Evolutionary conservation across 2,797 vertebrate genomes (phyloP).

Genomic region (Mycteria americana): DNA sequence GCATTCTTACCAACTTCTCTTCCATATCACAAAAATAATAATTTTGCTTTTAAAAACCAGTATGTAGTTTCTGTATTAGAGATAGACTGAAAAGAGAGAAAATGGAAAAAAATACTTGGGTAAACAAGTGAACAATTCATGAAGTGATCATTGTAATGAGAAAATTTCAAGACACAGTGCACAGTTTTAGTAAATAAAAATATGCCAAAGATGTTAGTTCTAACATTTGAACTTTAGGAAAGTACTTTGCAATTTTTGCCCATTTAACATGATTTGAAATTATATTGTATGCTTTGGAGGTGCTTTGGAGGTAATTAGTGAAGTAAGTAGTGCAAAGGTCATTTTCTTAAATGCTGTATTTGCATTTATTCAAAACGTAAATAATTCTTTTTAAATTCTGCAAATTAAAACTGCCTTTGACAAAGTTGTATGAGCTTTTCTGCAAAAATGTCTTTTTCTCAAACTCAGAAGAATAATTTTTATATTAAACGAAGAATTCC

Average conservation of each 20-base stretch:
- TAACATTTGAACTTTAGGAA: neutral
- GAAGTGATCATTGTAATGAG: neutral
- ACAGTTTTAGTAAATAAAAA: neutral
- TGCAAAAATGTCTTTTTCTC: neutral
- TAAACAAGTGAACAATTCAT: neutral
- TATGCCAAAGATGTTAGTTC: neutral
- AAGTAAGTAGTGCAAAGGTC: neutral
- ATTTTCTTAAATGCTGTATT: neutral
- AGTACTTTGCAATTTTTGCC: neutral
- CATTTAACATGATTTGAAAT: neutral
- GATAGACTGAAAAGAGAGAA: neutral
- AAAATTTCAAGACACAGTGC: neutral
- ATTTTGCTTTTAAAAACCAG: neutral
- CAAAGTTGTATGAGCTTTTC: neutral
- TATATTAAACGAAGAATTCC: neutral
- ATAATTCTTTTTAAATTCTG: neutral
- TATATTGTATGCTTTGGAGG: neutral
- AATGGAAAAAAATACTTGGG: neutral
- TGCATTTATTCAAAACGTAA: neutral
- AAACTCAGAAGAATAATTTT: neutral
- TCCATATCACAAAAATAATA: neutral
- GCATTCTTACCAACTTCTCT: neutral
- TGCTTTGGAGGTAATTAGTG: constrained; percentile 5
- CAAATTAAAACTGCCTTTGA: neutral
- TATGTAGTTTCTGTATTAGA: neutral